Percentiles rank a stretch among this genome's conserved stretches.
Conservation (phyloP, 2,113 vertebrate genomes). For the Eurystomus gularis region DNA sequence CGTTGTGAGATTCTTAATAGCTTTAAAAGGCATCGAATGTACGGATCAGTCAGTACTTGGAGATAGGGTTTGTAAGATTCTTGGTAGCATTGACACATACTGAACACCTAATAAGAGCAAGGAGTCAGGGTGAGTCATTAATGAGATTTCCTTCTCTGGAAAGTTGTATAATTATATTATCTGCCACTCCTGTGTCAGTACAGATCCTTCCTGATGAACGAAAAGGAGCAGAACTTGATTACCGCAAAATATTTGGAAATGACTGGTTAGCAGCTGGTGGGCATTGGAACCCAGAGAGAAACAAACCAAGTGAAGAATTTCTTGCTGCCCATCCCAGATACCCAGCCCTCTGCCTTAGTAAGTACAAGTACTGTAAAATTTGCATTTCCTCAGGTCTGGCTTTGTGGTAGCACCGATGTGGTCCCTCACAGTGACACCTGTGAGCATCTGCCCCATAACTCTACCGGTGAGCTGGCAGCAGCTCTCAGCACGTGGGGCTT, state of each 20-base stretch:
- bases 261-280: slow-evolving; percentile 88
- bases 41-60: neutral
- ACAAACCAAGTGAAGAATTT: slow-evolving; percentile 78
- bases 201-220: slow-evolving; percentile 83
- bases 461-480: neutral
- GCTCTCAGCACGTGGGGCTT: neutral
- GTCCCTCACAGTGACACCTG: neutral
- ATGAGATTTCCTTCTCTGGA: neutral
- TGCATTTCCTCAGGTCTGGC: neutral
- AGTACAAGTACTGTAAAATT: slow-evolving; percentile 22
- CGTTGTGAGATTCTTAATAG: neutral
- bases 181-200: neutral
- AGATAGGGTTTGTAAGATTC: neutral
- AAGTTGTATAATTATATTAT: neutral
- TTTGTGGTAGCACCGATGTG: neutral
- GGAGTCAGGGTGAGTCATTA: neutral
- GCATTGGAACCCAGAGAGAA: slow-evolving; percentile 69
- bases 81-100: neutral
- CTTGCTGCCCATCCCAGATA: slow-evolving; percentile 84
- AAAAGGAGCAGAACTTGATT: slow-evolving; percentile 91
- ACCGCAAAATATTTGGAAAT: slow-evolving; percentile 88
- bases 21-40: neutral
- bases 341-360: slow-evolving; percentile 83
- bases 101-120: neutral
- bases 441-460: neutral